Evolutionary conservation across 2,888 invertebrate genomes (phyloP).

Genomic region (Pantelozetes paolii): DNA sequence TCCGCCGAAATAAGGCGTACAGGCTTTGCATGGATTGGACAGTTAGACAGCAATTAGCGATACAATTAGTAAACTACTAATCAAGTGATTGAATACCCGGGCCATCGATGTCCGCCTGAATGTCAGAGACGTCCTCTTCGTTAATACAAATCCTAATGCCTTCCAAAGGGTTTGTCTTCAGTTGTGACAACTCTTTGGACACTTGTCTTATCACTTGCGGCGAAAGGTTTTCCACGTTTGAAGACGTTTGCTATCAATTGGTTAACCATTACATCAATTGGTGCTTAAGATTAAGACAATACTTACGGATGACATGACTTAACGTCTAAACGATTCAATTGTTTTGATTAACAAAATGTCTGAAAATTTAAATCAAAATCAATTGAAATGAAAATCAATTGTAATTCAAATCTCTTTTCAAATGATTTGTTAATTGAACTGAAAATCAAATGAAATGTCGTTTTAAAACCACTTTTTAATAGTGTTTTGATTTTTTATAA

Average conservation of each 20-base stretch:
- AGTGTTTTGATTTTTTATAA: neutral
- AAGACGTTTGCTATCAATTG: constrained; percentile 51
- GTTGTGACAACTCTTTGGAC: constrained; percentile 77
- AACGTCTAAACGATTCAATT: neutral
- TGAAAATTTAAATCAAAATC: too few species aligned
- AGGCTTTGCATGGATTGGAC: constrained; percentile 60
- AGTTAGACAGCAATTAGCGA: neutral
- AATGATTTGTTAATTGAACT: too few species aligned
- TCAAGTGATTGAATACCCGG: constrained; percentile 60
- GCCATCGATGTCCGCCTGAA: constrained; percentile 85
- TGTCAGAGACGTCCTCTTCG: constrained; percentile 88
- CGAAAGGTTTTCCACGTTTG: constrained; percentile 89
- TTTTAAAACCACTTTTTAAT: too few species aligned
- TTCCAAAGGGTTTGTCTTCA: constrained; percentile 77
- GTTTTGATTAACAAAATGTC: neutral
- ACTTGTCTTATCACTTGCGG: constrained; percentile 85
- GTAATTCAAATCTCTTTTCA: neutral
- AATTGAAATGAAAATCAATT: too few species aligned
- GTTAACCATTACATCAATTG: neutral
- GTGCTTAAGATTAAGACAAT: neutral
- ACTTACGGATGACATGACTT: constrained; percentile 35
- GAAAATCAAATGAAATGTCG: too few species aligned
- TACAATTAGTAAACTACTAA: neutral
- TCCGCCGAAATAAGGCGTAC: constrained; percentile 85
- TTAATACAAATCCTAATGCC: constrained; percentile 83